Evolutionary conservation across 2,888 invertebrate species (phyloP).

Genomic region (Troides aeacus): DNA sequence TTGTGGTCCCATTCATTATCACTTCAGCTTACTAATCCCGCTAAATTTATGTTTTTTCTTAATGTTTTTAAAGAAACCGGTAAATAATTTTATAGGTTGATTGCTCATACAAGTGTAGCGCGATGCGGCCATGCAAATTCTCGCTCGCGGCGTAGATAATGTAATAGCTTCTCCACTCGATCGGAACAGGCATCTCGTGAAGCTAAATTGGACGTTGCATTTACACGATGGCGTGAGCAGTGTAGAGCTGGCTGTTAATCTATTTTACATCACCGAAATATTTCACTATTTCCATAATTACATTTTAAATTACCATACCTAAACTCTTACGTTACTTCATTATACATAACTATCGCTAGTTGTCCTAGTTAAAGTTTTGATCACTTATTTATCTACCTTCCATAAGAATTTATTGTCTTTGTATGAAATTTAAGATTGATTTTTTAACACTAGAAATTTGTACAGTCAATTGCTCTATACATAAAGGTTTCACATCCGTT

Average conservation of each 20-base stretch:
- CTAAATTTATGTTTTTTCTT: no score
- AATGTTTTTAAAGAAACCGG: neutral
- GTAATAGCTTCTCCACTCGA: conserved; percentile 29
- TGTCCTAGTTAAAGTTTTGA: neutral
- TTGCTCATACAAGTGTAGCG: conserved; percentile 2
- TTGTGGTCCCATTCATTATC: no score
- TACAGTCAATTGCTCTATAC: no score
- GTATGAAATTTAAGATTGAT: neutral
- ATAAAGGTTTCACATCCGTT: neutral
- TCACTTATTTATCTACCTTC: neutral
- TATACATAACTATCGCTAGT: neutral
- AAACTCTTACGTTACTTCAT: neutral
- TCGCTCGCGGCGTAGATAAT: conserved; percentile 15
- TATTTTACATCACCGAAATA: conserved; percentile 34
- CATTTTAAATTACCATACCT: neutral
- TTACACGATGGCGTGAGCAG: conserved; percentile 36
- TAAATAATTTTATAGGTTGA: neutral
- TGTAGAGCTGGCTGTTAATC: conserved; percentile 35
- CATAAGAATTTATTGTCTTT: neutral
- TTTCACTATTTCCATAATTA: conserved; percentile 6
- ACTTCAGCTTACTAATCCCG: no score
- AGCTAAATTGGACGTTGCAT: conserved; percentile 32
- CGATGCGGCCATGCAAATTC: conserved; percentile 13
- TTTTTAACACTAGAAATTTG: neutral
- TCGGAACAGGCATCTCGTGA: conserved; percentile 31